Percentiles rank a stretch among this genome's conserved stretches.
These are phyloP conservation scores for Galeruca laticollis DNA, from an alignment of 2,888 invertebrate species.

Conservation along the genomic window DNA sequence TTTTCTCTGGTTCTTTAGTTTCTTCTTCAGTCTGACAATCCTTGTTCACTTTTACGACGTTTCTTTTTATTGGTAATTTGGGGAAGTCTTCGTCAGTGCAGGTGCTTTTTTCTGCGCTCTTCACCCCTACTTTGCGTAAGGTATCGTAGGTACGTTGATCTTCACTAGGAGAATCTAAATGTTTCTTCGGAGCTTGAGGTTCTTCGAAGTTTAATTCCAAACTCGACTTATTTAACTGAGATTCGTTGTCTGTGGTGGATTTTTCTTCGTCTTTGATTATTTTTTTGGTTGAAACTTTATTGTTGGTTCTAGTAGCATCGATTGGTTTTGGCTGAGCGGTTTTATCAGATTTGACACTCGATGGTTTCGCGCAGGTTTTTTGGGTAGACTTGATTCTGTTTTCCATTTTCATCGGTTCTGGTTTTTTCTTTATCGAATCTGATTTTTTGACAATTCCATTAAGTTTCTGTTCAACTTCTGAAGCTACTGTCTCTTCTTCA, in stretches of 20 bases:
- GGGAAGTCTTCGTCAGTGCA: slow-evolving; percentile 64
- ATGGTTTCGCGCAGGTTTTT: slow-evolving; percentile 25
- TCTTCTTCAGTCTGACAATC: slow-evolving; percentile 65
- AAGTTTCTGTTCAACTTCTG: background rate
- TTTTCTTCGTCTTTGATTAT: slow-evolving; percentile 24
- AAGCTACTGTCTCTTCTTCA: slow-evolving; percentile 13
- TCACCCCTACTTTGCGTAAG: slow-evolving; percentile 61
- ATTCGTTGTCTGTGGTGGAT: slow-evolving; percentile 7
- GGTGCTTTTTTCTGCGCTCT: slow-evolving; percentile 64
- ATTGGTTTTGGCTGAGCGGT: slow-evolving; percentile 14
- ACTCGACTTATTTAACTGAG: slow-evolving; percentile 38
- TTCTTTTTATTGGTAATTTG: slow-evolving; percentile 57
- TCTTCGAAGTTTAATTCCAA: slow-evolving; percentile 46
- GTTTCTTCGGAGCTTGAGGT: slow-evolving; percentile 31
- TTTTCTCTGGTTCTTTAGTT: slow-evolving; percentile 55
- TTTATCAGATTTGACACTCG: slow-evolving; percentile 31
- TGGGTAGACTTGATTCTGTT: slow-evolving; percentile 22
- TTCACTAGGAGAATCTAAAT: slow-evolving; percentile 65
- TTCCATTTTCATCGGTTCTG: slow-evolving; percentile 26
- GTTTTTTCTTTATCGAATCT: slow-evolving; percentile 32
- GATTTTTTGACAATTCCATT: slow-evolving; percentile 5
- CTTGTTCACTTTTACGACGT: slow-evolving; percentile 61
- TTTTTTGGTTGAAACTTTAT: slow-evolving; percentile 18
- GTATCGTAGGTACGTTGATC: slow-evolving; percentile 66
- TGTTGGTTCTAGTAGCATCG: slow-evolving; percentile 13